Conservation (phyloP, 2,113 vertebrate species). For the Phoxinus phoxinus region DNA sequence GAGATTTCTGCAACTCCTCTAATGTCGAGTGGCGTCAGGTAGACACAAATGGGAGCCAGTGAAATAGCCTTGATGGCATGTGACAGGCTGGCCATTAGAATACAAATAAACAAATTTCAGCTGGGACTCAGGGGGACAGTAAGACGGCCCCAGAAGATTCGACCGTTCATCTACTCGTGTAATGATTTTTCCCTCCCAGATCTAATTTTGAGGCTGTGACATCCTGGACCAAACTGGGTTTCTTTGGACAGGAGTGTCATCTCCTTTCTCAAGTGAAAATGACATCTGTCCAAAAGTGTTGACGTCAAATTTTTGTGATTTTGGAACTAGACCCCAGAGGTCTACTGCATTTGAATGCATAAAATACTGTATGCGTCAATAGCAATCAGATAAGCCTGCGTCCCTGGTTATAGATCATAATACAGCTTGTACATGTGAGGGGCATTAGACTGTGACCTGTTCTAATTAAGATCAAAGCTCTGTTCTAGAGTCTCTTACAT, state of each 20-base stretch:
- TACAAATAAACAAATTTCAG: conserved; percentile 43
- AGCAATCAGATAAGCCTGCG: neutral
- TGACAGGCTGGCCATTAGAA: conserved; percentile 27
- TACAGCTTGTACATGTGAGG: neutral
- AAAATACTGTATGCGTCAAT: neutral
- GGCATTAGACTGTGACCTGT: neutral
- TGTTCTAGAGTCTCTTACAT: neutral
- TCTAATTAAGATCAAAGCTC: neutral
- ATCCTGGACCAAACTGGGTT: neutral
- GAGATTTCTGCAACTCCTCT: neutral
- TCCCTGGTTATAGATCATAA: neutral
- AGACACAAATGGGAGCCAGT: conserved; percentile 1
- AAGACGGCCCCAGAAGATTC: neutral
- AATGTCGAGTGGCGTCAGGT: neutral
- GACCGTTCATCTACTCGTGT: neutral
- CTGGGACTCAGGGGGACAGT: neutral
- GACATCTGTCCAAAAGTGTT: conserved; percentile 11
- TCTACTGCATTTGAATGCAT: neutral
- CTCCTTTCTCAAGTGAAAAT: conserved; percentile 15
- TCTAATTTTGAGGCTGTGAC: conserved; percentile 21
- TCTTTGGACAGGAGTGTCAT: neutral
- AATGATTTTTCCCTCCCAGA: conserved; percentile 8
- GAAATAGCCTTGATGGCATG: conserved; percentile 11
- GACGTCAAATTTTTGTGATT: conserved; percentile 5
- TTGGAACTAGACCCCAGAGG: neutral